Percentiles rank a stretch among this genome's conserved stretches.
Evolutionary conservation across 1,140 invertebrate genomes (phyloP).

Genomic region (Neodiprion fabricii): DNA sequence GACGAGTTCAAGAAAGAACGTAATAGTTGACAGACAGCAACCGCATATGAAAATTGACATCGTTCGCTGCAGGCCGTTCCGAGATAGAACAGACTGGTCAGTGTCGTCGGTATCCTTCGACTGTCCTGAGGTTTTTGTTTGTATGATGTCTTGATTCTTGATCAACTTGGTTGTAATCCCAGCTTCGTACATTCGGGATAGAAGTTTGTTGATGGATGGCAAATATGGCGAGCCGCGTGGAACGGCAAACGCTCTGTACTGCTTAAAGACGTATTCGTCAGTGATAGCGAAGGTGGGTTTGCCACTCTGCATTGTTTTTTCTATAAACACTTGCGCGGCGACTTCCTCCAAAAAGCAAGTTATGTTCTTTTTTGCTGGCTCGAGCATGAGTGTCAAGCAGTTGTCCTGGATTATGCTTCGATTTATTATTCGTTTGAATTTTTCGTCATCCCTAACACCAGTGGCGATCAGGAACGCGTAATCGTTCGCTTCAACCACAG

Average conservation of each 20-base stretch:
- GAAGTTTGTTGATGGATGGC: not conserved
- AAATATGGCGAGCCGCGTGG: not conserved
- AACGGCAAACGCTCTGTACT: not conserved
- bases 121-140: not conserved
- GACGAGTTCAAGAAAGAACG: not conserved
- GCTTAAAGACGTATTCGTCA: not conserved
- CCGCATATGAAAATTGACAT: not conserved
- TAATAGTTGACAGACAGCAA: too few relatives aligned
- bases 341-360: not conserved
- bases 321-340: not conserved
- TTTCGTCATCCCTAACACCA: not conserved
- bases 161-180: not conserved
- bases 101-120: not conserved
- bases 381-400: not conserved
- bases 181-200: not conserved
- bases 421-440: not conserved
- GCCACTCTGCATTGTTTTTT: not conserved
- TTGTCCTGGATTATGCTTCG: not conserved
- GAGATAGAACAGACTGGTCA: not conserved
- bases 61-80: not conserved
- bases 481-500: not conserved
- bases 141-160: not conserved
- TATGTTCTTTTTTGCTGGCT: not conserved
- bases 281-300: not conserved
- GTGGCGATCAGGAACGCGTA: not conserved